Evolutionary conservation across 2,113 vertebrate species (phyloP).

Genomic region (Otis tarda): DNA sequence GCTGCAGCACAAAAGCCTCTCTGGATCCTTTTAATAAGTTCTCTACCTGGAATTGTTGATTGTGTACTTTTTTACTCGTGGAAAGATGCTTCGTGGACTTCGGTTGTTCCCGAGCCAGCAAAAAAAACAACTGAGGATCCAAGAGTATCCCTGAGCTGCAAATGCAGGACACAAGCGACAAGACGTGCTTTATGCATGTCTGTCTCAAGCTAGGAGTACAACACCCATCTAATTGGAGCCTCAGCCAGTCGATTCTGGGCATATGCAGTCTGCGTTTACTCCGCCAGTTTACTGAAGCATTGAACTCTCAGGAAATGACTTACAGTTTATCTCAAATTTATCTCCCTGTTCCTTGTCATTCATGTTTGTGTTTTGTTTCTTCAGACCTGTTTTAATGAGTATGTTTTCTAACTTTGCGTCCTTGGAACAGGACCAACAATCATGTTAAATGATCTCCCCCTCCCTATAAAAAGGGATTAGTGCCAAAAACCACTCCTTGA

Average conservation of each 20-base stretch:
- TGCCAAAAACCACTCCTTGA: constrained; percentile 36
- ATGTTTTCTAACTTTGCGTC: constrained; percentile 28
- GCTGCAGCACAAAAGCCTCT: background rate
- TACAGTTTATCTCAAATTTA: constrained; percentile 31
- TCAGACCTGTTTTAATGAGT: constrained; percentile 40
- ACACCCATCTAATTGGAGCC: background rate
- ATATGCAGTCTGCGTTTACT: background rate
- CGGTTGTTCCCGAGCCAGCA: background rate
- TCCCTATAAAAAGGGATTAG: background rate
- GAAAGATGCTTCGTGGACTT: background rate
- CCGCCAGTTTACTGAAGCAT: background rate
- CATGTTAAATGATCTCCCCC: background rate
- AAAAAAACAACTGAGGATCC: background rate
- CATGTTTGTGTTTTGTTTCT: constrained; percentile 14
- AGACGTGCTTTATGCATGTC: background rate
- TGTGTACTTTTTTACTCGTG: background rate
- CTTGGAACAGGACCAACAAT: constrained; percentile 49
- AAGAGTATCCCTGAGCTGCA: background rate
- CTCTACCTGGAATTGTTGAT: background rate
- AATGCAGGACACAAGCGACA: background rate
- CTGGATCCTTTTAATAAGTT: background rate
- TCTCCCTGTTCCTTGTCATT: background rate
- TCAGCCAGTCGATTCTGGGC: background rate
- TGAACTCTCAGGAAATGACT: background rate
- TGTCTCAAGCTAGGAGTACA: background rate